A percentile compares a stretch with the other conserved stretches of the same genome.
Evolutionary conservation across 1,140 invertebrate species (phyloP).

Genomic region (Eriocheir sinensis): DNA sequence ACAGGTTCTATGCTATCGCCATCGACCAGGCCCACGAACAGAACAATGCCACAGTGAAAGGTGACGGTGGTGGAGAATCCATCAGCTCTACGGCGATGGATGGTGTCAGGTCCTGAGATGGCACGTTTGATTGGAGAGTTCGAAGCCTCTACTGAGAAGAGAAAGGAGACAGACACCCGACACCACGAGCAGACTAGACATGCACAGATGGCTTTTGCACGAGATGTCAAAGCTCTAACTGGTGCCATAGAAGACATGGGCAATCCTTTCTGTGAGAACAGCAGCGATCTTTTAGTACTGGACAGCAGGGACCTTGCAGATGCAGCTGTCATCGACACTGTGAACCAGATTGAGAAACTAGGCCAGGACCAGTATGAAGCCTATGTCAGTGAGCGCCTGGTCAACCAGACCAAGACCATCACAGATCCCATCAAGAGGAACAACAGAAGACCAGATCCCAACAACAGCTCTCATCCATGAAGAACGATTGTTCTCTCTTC

Average conservation of each 20-base stretch:
- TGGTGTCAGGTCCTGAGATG: slow-evolving; percentile 79
- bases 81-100: slow-evolving; percentile 78
- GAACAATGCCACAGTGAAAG: slow-evolving; percentile 76
- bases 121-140: slow-evolving; percentile 77
- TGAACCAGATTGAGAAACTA: slow-evolving; percentile 4
- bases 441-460: slow-evolving; percentile 47
- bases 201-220: slow-evolving; percentile 52
- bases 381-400: neutral
- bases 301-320: slow-evolving; percentile 56
- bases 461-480: slow-evolving; percentile 32
- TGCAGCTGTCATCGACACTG: slow-evolving; percentile 36
- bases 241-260: slow-evolving; percentile 34
- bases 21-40: slow-evolving; percentile 66
- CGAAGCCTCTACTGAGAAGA: slow-evolving; percentile 55
- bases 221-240: slow-evolving; percentile 12
- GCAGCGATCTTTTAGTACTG: slow-evolving; percentile 36
- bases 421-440: slow-evolving; percentile 58
- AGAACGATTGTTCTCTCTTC: slow-evolving; percentile 51
- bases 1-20: neutral
- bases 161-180: neutral
- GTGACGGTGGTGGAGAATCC: slow-evolving; percentile 79
- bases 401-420: slow-evolving; percentile 44
- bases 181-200: slow-evolving; percentile 51
- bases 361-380: neutral
- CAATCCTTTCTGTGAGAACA: slow-evolving; percentile 38